A percentile compares a stretch with the other conserved stretches of the same genome.
Evolutionary conservation across 2,888 invertebrate genomes (phyloP).

Genomic region (Penaeus monodon): DNA sequence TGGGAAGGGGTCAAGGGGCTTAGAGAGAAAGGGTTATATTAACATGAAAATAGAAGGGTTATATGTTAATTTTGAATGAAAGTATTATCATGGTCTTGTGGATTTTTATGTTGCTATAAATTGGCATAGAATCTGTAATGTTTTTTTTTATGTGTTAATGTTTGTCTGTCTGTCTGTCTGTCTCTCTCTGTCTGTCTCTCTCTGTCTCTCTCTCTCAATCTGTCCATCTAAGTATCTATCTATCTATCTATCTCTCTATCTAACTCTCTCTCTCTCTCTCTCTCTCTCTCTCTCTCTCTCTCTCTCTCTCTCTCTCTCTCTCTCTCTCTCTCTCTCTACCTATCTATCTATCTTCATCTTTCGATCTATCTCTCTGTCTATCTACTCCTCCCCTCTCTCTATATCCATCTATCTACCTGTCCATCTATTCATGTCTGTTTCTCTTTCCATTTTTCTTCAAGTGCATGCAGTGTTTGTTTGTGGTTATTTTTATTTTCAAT

Average conservation of each 20-base stretch:
- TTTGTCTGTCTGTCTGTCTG: background rate
- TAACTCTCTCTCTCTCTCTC: slow-evolving; percentile 14
- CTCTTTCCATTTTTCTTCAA: too few relatives aligned
- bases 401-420: background rate
- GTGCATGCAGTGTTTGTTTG: too few relatives aligned
- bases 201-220: background rate
- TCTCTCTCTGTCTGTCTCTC: background rate
- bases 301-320: background rate
- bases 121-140: too few relatives aligned
- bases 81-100: too few relatives aligned
- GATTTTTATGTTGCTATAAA: too few relatives aligned
- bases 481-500: too few relatives aligned
- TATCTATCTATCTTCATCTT: background rate
- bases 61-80: too few relatives aligned
- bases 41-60: too few relatives aligned
- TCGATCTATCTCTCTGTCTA: background rate
- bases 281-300: background rate
- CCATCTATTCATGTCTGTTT: background rate
- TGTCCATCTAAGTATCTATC: background rate
- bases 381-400: slow-evolving; percentile 2
- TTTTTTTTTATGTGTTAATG: background rate
- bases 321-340: background rate
- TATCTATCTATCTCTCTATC: background rate
- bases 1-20: too few relatives aligned
- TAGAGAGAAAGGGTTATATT: too few relatives aligned